Evolutionary conservation across 2,113 vertebrate species (phyloP), one percentile per base, ranked within the genome.

Genomic region (Poecile atricapillus): DNA sequence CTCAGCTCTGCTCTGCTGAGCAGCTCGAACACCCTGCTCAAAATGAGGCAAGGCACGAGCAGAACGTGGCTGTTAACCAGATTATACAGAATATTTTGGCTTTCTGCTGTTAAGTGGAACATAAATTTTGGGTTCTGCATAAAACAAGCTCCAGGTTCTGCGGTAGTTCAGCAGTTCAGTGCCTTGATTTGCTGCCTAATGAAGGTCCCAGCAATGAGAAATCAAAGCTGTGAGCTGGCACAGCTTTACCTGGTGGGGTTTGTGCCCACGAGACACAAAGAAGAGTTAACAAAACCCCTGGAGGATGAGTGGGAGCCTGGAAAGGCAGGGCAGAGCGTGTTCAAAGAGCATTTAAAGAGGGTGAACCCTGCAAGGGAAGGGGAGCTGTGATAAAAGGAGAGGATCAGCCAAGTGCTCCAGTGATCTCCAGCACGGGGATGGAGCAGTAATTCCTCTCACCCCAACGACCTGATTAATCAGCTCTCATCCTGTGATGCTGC

Each of bases 381-480:
- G 62, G 95, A 92, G 28, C 78, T 83, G 89, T 79, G 83, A 84
- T 60, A n/a, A 87, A 87, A 90, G 53, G 62, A 90, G 85, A 81
- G 60, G 58, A 85, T 87, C 83, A 77, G 78, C 84, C 70, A 43
- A 89, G 91, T n/a, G 89, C 80, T 83, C 55, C 73, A 60, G 95
- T 64, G 94, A 90, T 93, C 96, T 94, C 81, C 70, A 91, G 76
- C 71, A 59, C 83, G 17, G 88, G 95, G 81, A 85, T 56, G 83
- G 84, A 86, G 68, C 97, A 83, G 95, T 75, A 89, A 94, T 94
- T 97, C 97, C 91, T 94, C 94, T 90, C 60, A 84, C 74, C 97
- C 83, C 94, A 63, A 65, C 11, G 84, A 82, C 74, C 94, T 65
- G 90, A 95, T 97, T 94, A 87, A 97, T 95, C 96, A 80, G 77